Evolutionary conservation across 1,140 invertebrate species (phyloP).

Genomic region (Plutomurus gul): DNA sequence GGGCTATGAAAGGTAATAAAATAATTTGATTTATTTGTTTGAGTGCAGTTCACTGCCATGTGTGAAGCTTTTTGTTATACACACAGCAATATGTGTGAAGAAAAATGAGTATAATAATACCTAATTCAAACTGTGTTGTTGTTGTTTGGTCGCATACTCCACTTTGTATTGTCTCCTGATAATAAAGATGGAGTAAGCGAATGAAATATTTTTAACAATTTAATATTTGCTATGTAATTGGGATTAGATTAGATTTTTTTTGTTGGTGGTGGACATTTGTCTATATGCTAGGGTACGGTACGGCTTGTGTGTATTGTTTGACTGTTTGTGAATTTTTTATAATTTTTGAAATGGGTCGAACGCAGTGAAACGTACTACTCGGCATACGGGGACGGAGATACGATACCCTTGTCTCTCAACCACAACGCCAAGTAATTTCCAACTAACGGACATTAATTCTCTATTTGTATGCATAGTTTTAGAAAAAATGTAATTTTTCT

Average conservation of each 20-base stretch:
- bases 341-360: conserved; percentile 34
- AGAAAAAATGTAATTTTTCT: not conserved
- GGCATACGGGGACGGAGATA: conserved; percentile 51
- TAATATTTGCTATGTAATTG: not conserved
- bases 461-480: not conserved
- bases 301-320: conserved; percentile 12
- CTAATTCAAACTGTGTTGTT: not conserved
- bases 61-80: not conserved
- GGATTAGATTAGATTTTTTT: not conserved
- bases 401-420: conserved; percentile 49
- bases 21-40: not conserved
- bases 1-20: conserved; percentile 49
- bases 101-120: not conserved
- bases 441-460: conserved; percentile 14
- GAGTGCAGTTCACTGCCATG: conserved; percentile 12
- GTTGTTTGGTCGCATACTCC: not conserved
- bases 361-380: conserved; percentile 52
- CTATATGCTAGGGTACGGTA: not conserved
- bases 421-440: conserved; percentile 45
- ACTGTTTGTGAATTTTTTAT: conserved; percentile 1
- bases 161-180: not conserved
- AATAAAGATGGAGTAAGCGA: not conserved
- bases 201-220: not conserved
- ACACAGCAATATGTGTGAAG: not conserved
- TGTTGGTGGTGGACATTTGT: not conserved